Conservation (phyloP, 2,888 invertebrate genomes). For the Tetragonula carbonaria region DNA sequence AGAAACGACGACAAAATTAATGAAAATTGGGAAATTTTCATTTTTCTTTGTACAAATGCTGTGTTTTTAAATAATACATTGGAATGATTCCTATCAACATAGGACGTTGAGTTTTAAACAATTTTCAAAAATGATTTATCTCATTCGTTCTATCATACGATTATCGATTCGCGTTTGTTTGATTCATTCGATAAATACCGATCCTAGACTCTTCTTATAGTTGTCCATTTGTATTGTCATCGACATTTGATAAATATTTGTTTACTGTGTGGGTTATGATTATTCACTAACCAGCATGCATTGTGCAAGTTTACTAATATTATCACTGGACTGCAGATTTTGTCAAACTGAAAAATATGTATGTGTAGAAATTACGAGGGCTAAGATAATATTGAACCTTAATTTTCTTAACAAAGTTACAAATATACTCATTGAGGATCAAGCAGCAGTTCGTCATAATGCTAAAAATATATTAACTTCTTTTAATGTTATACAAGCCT, state of each 20-base stretch:
- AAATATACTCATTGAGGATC: too few relatives aligned
- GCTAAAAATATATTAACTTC: too few relatives aligned
- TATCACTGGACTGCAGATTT: background rate
- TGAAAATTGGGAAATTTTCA: background rate
- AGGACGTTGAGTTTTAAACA: constrained; percentile 34
- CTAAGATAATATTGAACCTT: too few relatives aligned
- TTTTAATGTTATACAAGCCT: too few relatives aligned
- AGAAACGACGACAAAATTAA: background rate
- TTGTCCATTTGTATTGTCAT: background rate
- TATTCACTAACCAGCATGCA: too few relatives aligned
- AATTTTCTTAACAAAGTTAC: too few relatives aligned
- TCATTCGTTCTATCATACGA: background rate
- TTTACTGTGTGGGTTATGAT: background rate
- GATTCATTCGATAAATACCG: background rate
- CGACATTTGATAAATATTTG: background rate
- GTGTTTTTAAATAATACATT: background rate
- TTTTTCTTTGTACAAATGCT: background rate
- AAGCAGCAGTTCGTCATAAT: too few relatives aligned
- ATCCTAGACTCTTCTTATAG: background rate
- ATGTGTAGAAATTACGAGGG: too few relatives aligned
- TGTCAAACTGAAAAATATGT: too few relatives aligned
- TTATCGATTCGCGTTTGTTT: background rate
- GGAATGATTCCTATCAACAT: constrained; percentile 33
- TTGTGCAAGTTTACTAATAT: background rate
- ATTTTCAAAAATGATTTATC: background rate